Evolutionary conservation across 2,113 vertebrate genomes (phyloP).

Genomic region (Naja naja): DNA sequence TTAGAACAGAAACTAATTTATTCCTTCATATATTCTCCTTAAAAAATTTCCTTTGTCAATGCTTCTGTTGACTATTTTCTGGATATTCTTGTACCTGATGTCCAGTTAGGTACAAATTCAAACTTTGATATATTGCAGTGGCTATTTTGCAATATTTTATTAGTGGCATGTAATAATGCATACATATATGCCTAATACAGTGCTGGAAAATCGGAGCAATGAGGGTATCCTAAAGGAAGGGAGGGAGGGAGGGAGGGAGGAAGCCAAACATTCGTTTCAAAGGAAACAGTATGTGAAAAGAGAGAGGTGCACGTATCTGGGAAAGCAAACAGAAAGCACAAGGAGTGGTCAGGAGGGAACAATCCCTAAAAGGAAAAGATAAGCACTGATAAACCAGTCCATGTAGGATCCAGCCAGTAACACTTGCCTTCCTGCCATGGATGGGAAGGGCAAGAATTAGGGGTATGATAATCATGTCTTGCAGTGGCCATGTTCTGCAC

Average conservation of each 20-base stretch:
- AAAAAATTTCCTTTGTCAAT: background rate
- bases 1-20: background rate
- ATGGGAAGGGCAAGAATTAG: no score
- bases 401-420: no score
- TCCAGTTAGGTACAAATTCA: background rate
- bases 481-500: no score
- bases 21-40: background rate
- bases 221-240: background rate
- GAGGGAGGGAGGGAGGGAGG: background rate
- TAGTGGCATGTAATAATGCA: background rate
- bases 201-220: background rate
- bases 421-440: no score
- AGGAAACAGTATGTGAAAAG: background rate
- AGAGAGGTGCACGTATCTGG: background rate
- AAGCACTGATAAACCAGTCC: no score
- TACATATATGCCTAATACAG: background rate
- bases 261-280: background rate
- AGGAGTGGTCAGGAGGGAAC: background rate
- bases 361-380: no score
- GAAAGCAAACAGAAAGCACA: background rate
- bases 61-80: background rate
- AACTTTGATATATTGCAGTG: background rate
- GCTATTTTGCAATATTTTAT: background rate
- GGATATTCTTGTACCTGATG: background rate
- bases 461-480: no score